These are phyloP conservation scores for Chanos chanos DNA, from an alignment of 2,797 vertebrate species.

Conservation along the genomic window DNA sequence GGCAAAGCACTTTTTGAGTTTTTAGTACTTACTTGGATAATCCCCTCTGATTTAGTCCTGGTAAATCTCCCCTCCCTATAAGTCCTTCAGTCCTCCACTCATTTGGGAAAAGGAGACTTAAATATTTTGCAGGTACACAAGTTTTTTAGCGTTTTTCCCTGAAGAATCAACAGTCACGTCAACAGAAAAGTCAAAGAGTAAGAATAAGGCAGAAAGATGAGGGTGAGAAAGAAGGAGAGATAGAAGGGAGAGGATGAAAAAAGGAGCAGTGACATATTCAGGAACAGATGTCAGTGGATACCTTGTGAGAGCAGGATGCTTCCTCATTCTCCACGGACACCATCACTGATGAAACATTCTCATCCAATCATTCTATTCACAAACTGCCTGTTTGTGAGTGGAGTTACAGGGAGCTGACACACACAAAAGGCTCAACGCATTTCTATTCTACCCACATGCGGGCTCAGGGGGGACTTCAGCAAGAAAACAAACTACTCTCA, in stretches of 20 bases:
- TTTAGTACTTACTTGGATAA: slow-evolving; percentile 24
- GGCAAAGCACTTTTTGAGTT: slow-evolving; percentile 8
- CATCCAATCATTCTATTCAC: too few species aligned
- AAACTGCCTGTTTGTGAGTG: slow-evolving; percentile 1
- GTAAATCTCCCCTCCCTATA: slow-evolving; percentile 23
- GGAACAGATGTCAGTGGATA: too few species aligned
- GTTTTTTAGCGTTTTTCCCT: too few species aligned
- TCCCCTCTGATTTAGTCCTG: slow-evolving; percentile 29
- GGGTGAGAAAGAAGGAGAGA: background rate
- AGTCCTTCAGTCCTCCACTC: background rate
- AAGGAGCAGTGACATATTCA: background rate
- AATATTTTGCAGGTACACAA: background rate
- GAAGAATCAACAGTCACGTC: background rate
- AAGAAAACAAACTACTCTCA: slow-evolving; percentile 30
- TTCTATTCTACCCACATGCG: slow-evolving; percentile 67
- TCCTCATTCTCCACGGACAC: too few species aligned
- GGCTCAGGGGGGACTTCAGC: slow-evolving; percentile 50
- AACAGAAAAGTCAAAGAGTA: background rate
- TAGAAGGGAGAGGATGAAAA: background rate
- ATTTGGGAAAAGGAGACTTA: background rate
- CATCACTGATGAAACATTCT: too few species aligned
- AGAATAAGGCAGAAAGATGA: background rate
- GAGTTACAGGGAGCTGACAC: slow-evolving; percentile 16
- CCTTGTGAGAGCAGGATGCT: too few species aligned
- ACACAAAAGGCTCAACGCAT: slow-evolving; percentile 64